A percentile compares a stretch with the other conserved stretches of the same genome.
Evolutionary conservation across 35 echinoderm and acorn worm genomes (phyloP).

Genomic region (Ptychodera flava): DNA sequence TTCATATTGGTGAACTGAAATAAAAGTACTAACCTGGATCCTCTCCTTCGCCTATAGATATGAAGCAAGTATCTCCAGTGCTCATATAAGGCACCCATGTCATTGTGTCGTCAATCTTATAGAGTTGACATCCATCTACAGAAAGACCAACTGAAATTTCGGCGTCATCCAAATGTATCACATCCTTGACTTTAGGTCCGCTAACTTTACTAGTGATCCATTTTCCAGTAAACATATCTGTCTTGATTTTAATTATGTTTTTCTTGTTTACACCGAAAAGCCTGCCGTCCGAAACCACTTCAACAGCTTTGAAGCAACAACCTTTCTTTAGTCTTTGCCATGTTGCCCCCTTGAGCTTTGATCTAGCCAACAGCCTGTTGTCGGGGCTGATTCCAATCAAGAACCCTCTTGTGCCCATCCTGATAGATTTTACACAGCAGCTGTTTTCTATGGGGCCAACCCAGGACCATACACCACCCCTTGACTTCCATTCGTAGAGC

Average conservation of each 20-base stretch:
- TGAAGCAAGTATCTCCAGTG: too few species aligned
- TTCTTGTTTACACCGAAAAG: background rate
- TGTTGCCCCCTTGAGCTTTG: background rate
- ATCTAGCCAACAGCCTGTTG: background rate
- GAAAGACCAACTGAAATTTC: background rate
- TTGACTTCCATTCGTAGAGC: background rate
- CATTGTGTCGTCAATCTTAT: background rate
- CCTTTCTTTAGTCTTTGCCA: background rate
- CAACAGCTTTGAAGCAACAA: background rate
- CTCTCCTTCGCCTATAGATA: too few species aligned
- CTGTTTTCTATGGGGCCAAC: background rate
- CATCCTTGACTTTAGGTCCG: background rate
- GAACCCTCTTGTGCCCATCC: background rate
- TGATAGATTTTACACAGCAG: background rate
- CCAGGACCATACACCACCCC: background rate
- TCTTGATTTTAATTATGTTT: background rate
- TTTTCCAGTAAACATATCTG: background rate
- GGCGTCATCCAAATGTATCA: background rate
- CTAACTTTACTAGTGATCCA: background rate
- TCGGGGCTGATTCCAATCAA: background rate
- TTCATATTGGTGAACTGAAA: too few species aligned
- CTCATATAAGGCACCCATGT: background rate
- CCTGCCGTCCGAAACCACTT: background rate
- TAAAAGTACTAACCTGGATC: too few species aligned
- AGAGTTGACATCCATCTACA: background rate